A percentile compares a stretch with the other conserved stretches of the same genome.
These are phyloP conservation scores for Morelia viridis DNA, from an alignment of 2,797 vertebrate species.

Conservation along the genomic window DNA sequence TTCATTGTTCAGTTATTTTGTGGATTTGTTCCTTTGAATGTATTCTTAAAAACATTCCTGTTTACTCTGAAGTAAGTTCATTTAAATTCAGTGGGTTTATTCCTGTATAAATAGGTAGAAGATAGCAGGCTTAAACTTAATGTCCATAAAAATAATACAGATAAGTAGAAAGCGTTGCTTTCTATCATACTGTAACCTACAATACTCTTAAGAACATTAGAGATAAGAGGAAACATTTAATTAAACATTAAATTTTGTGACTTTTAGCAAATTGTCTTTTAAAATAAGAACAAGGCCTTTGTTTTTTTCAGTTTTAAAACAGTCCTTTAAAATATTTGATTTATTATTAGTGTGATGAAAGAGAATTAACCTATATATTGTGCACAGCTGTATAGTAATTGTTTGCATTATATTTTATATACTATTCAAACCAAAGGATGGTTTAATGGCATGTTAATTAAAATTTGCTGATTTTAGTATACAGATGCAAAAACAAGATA, in stretches of 20 bases:
- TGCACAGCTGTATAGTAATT: neutral
- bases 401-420: conserved; percentile 37
- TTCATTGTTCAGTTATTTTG: conserved; percentile 21
- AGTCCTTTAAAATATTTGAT: conserved; percentile 20
- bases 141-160: neutral
- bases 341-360: conserved; percentile 32
- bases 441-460: conserved; percentile 50
- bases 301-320: conserved; percentile 49
- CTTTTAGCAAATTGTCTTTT: conserved; percentile 44
- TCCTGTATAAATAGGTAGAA: neutral
- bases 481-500: conserved; percentile 48
- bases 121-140: neutral
- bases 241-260: conserved; percentile 36
- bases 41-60: neutral
- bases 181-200: neutral
- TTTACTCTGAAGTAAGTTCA: neutral
- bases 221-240: conserved; percentile 47
- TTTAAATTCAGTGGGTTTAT: neutral
- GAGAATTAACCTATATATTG: conserved; percentile 17
- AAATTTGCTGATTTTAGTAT: conserved; percentile 55
- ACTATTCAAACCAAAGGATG: conserved; percentile 39
- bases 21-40: neutral
- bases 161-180: conserved; percentile 35
- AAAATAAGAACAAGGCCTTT: conserved; percentile 21
- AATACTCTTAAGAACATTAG: conserved; percentile 50